Base-by-base conservation (phyloP, 1,140 invertebrate genomes). In the Drosophila kurseongensis region DNA sequence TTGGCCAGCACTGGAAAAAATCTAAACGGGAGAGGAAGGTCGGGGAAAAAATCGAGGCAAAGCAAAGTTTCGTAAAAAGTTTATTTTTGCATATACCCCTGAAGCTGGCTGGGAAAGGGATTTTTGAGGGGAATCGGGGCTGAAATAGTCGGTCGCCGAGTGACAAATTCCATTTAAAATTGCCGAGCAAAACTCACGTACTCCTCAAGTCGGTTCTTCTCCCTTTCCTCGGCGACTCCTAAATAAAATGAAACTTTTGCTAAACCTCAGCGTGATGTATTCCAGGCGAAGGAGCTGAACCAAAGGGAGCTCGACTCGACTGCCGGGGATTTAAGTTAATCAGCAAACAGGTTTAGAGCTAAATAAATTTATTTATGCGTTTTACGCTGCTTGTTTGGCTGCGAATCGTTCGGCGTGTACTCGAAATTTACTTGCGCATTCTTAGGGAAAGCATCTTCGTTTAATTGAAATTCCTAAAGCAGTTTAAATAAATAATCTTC, bases 121-220 rank as follows among this genome's bases (percentile, higher is more conserved):
- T 36, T 35, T 12, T 18, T n/a, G 27, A 1, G 10, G 38, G 16
- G n/a, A 29, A 10, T n/a, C 4, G 38, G 18, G 55, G 45, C 40
- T 32, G 38, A 41, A 72, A 72, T 71, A 77, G 56, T 68, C 75
- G 69, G 62, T 74, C 62, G 76, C 67, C 76, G 84, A 77, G 90
- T 91, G 89, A 91, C 89, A 91, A 91, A 91, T 91, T 86, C 90
- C 89, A 91, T 91, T 91, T 90, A 91, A 90, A 91, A 91, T 91
- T 91, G 84, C 79, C 71, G 68, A 85, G 90, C 79, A 69, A 58
- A 86, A 80, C 88, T 83, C 88, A 90, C 86, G 86, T 83, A 79
- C 81, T 71, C 68, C 66, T 68, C 65, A 68, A 66, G 61, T 18
- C 60, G 41, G 29, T 14, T 13, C 59, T 42, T 23, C 51, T 38